These are phyloP conservation scores for Mantis religiosa DNA, from an alignment of 2,888 invertebrate species.

Conservation along the genomic window DNA sequence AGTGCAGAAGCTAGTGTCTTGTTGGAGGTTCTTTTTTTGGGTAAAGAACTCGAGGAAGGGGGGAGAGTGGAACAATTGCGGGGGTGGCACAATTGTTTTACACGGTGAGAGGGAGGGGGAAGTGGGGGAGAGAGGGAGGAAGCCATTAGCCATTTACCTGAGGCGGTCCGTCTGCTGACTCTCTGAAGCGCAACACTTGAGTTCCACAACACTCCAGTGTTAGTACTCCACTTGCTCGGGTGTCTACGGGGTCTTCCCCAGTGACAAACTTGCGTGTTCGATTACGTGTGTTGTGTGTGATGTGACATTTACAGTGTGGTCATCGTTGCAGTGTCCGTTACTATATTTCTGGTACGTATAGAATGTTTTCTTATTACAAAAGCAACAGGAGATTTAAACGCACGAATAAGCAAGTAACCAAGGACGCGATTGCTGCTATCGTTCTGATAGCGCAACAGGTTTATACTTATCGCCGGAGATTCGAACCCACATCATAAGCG, in stretches of 20 bases:
- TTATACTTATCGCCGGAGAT: background rate
- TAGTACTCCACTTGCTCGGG: background rate
- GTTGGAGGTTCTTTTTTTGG: background rate
- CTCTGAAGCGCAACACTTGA: background rate
- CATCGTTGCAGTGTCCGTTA: too few relatives aligned
- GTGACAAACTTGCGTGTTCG: background rate
- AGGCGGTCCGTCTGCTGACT: constrained; percentile 9
- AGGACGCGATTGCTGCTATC: background rate
- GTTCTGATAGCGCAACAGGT: background rate
- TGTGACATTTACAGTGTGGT: background rate
- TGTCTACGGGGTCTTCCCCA: background rate
- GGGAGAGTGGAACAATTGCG: background rate
- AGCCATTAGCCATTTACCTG: constrained; percentile 9
- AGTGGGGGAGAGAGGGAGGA: background rate
- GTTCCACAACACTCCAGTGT: background rate
- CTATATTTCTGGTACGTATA: background rate
- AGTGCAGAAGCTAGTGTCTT: constrained; percentile 7
- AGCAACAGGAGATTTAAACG: constrained; percentile 16
- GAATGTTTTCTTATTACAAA: too few relatives aligned
- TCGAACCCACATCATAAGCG: background rate
- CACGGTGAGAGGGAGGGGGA: background rate
- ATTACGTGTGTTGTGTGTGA: background rate
- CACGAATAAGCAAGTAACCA: background rate
- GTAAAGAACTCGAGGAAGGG: background rate
- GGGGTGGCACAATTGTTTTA: background rate